Evolutionary conservation across 2,888 invertebrate species (phyloP), one percentile per base, ranked within the genome.

Genomic region (Lysandra bellargus): DNA sequence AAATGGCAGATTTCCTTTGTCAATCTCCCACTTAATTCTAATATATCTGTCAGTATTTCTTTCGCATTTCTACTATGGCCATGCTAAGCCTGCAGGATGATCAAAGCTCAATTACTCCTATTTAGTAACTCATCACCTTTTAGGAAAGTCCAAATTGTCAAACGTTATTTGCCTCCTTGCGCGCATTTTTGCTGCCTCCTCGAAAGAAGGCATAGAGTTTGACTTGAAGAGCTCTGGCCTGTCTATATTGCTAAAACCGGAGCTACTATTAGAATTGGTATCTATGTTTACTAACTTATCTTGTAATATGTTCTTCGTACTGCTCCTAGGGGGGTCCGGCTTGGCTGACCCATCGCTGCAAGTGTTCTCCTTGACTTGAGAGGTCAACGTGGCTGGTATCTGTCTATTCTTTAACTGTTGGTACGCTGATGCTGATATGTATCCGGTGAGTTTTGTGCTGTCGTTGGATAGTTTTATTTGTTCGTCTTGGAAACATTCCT

Each of bases 121-220:
- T 37, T 53, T 30, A 76, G 76, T 82, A 80, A 64, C 83, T 81
- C 81, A 84, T 94, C 92, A 95, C 86, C 95, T 91, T 82, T 92
- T 93, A 77, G 93, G 91, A 80, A 93, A 92, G 81, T 94, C 94
- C 57, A 93, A 85, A 86, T 94, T 95, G 86, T 96, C 96, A 85
- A 96, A 96, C 84, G 95, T 95, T 84, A 96, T 96, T 86, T 96
- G 96, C 57, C 96, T 89, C 23, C 95, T 90, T 1, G 95, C 96
- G 83, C 95, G 93, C 87, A 95, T 92, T 85, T 93, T 95, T 44
- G 91, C 91, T 1, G 90, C 91, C 82, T 93, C 95, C 82, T 91
- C 94, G 81, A 91, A 95, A 0, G 90, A 93, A 5, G 91, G 92
- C 95, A 91, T 94, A 4, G 93, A 93, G 82, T 92, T 92, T 0